A percentile compares a stretch with the other conserved stretches of the same genome.
These are phyloP conservation scores for Gorsachius magnificus DNA, from an alignment of 2,797 vertebrate species.

Conservation along the genomic window DNA sequence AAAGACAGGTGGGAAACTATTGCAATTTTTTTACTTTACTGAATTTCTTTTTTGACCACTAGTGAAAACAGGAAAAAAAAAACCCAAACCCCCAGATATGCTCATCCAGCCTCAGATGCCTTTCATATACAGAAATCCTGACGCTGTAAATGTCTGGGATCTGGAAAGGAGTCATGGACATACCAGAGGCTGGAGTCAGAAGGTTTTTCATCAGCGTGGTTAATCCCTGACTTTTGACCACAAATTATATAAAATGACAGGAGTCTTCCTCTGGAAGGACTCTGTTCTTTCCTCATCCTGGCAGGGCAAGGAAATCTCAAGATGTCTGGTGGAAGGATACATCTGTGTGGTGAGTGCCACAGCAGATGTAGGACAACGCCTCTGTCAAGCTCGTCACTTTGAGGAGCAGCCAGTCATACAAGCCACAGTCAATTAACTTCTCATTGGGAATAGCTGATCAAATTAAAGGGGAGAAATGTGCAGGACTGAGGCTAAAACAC, in stretches of 20 bases:
- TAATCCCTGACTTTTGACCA: neutral
- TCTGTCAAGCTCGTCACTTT: neutral
- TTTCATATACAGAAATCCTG: neutral
- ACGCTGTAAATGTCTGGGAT: neutral
- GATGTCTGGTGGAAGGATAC: accelerated
- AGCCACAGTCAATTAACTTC: neutral
- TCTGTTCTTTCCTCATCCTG: neutral
- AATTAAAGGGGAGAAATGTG: neutral
- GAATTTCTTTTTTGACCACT: neutral
- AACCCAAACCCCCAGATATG: neutral
- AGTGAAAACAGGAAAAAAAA: neutral
- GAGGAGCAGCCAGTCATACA: neutral
- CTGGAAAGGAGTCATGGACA: neutral
- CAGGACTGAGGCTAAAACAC: neutral
- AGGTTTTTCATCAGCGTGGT: neutral
- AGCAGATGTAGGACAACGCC: neutral
- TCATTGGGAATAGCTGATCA: neutral
- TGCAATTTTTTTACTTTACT: neutral
- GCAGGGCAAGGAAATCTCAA: neutral
- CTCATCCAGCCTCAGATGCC: neutral
- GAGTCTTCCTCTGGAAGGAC: neutral
- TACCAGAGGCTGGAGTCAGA: neutral
- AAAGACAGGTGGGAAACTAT: neutral
- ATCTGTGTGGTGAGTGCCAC: neutral
- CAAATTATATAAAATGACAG: neutral